These are phyloP conservation scores for Artemia sinica DNA, from an alignment of 2,888 invertebrate species.

Conservation along the genomic window DNA sequence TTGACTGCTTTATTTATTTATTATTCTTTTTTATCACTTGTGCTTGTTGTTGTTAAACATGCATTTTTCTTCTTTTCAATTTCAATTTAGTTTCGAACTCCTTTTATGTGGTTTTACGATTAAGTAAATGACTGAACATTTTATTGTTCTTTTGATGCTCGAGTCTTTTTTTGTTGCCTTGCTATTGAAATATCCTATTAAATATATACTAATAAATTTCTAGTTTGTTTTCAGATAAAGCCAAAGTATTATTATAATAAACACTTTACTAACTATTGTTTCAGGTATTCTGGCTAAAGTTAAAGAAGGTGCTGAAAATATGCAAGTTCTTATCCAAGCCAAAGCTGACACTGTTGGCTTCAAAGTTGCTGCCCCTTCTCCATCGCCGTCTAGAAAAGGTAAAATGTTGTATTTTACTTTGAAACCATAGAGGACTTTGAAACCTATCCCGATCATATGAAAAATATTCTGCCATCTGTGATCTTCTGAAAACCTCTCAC, in stretches of 20 bases:
- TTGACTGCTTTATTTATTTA: too few species aligned
- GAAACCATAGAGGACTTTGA: not conserved
- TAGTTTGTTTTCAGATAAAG: not conserved
- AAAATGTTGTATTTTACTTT: not conserved
- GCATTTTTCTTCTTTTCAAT: too few species aligned
- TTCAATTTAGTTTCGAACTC: too few species aligned
- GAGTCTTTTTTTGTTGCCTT: not conserved
- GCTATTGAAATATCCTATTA: not conserved
- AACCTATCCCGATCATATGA: too few species aligned
- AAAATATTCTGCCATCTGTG: too few species aligned
- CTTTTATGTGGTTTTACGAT: too few species aligned
- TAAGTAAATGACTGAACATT: too few species aligned
- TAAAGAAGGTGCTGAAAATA: conserved; percentile 87
- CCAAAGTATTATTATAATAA: not conserved
- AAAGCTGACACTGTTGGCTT: conserved; percentile 66
- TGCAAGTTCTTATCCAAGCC: conserved; percentile 80
- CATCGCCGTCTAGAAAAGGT: conserved; percentile 14
- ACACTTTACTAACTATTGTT: conserved; percentile 26
- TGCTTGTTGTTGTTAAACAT: too few species aligned
- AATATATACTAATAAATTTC: not conserved
- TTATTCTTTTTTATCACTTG: too few species aligned
- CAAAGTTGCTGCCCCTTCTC: conserved; percentile 33
- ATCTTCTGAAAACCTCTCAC: not conserved
- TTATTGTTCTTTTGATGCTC: too few species aligned
- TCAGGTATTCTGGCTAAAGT: conserved; percentile 78